A percentile compares a stretch with the other conserved stretches of the same genome.
Conservation (phyloP, 2,113 vertebrate species). For the Mustela nigripes region DNA sequence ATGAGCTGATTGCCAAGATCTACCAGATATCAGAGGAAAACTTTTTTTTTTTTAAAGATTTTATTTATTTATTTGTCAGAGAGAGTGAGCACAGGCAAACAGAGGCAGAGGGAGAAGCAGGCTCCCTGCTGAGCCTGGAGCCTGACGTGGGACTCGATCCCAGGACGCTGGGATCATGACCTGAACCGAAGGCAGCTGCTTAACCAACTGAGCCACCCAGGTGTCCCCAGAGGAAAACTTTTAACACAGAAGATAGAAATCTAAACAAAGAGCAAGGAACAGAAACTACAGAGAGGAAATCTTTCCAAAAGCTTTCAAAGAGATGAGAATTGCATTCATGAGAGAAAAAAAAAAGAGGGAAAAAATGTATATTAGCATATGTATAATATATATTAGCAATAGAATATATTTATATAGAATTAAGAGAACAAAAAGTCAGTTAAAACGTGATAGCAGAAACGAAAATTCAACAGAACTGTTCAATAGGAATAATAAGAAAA, state of each 20-base stretch:
- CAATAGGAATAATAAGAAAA: not conserved
- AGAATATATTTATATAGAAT: not conserved
- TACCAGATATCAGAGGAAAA: not conserved
- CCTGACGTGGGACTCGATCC: too few relatives aligned
- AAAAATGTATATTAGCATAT: not conserved
- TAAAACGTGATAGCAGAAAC: not conserved
- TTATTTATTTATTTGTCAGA: too few relatives aligned
- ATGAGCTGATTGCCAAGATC: not conserved
- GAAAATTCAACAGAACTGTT: not conserved
- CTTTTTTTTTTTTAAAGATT: not conserved
- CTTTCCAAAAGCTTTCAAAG: not conserved
- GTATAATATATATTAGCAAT: not conserved
- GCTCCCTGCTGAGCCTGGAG: too few relatives aligned
- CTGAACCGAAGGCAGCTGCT: too few relatives aligned
- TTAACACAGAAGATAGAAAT: not conserved
- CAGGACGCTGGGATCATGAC: too few relatives aligned
- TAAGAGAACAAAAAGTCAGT: not conserved
- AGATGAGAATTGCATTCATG: not conserved
- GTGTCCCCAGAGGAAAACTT: not conserved
- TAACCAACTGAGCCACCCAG: too few relatives aligned
- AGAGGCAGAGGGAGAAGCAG: too few relatives aligned
- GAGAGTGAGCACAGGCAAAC: too few relatives aligned
- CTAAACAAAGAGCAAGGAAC: not conserved
- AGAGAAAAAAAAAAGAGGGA: not conserved
- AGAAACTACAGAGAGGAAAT: not conserved